Conservation (phyloP, 2,888 invertebrate species). For the Sylvicola cinctus region DNA sequence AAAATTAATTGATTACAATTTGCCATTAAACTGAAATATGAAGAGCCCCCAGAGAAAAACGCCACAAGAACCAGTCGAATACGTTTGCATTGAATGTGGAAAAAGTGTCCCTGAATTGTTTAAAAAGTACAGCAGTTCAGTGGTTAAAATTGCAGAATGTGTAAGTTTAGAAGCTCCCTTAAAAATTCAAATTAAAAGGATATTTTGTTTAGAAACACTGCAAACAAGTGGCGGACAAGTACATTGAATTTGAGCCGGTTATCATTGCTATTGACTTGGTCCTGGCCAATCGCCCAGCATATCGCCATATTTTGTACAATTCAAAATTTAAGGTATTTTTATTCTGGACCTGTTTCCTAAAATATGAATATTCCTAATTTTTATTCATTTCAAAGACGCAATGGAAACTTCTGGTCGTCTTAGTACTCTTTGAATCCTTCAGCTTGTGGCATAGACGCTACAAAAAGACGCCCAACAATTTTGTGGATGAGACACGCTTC, state of each 20-base stretch:
- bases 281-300: constrained; percentile 59
- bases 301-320: constrained; percentile 69
- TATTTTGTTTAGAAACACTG: constrained; percentile 44
- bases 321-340: constrained; percentile 46
- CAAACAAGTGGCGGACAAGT: constrained; percentile 61
- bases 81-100: constrained; percentile 53
- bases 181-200: background rate
- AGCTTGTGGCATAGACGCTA: constrained; percentile 33
- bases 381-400: constrained; percentile 29
- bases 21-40: too few relatives aligned
- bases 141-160: constrained; percentile 52
- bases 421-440: constrained; percentile 64
- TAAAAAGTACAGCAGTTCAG: constrained; percentile 46
- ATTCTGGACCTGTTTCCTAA: constrained; percentile 1
- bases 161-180: constrained; percentile 29
- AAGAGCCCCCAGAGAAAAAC: too few relatives aligned
- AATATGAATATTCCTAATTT: constrained; percentile 1
- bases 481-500: constrained; percentile 36
- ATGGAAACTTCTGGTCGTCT: constrained; percentile 61
- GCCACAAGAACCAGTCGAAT: too few relatives aligned
- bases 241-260: constrained; percentile 78
- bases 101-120: constrained; percentile 36
- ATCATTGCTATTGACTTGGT: constrained; percentile 72
- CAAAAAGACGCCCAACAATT: constrained; percentile 19
- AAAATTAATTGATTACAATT: too few relatives aligned